Evolutionary conservation across 64 coral and sea anemone species (phyloP), one percentile per base, ranked within the genome.

Genomic region (Porites australiensis): DNA sequence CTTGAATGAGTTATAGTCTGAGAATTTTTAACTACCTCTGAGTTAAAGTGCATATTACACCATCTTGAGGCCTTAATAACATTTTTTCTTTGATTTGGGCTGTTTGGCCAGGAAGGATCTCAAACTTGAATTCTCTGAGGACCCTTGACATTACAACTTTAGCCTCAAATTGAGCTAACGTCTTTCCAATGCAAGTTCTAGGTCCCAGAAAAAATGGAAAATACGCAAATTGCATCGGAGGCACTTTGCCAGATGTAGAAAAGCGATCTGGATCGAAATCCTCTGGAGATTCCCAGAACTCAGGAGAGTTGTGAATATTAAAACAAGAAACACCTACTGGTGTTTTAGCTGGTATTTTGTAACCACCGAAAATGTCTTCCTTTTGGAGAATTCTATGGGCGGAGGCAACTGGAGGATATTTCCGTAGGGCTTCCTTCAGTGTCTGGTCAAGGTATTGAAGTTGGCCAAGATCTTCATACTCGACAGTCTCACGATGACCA

Each of bases 381-480:
- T 53, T 78, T 57, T 23, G 75, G 18, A 64, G 62, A 64, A 64
- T 18, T 16, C 63, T 5, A 7, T 57, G 54, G 11, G 89, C 4
- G 8, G 55, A 9, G 43, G 9, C 3, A 50, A 96, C 45, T 10
- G 95, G 95, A 22, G 95, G 95, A 20, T 96, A 90, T 0, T 93
- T 66, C 3, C 95, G 58, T 2, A 96, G 61, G 19, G 90, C 68
- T 64, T 96, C 95, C 57, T 96, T 96, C 13, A 96, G 72, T 44
- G 91, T 90, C 55, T 93, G 86, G 58, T 79, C 91, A 52, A 93
- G 64, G 53, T 96, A 96, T 43, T 93, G 86, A n/a, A 96, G 95
- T 71, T 96, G 93, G 4, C 79, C 64, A 14, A 96, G 91, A 27
- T 96, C 95, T 54, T 93, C 72, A 79, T 86, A 93, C 14, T 82